Conservation (phyloP, 2,888 invertebrate species). For the Leptinotarsa juncta region DNA sequence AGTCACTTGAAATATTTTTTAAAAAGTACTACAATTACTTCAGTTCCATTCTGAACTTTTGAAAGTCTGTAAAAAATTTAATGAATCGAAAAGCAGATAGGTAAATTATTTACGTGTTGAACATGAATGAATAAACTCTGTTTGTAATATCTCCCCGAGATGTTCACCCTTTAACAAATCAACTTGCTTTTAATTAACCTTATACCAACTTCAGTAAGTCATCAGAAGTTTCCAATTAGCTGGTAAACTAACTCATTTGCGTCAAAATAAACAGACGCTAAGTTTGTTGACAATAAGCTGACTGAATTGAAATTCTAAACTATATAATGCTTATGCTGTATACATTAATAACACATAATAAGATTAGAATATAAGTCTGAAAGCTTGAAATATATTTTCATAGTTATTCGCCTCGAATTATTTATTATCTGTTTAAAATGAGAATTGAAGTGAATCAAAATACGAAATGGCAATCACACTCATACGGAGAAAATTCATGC, state of each 20-base stretch:
- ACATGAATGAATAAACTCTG: too few species aligned
- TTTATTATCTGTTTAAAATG: too few species aligned
- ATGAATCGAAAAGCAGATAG: too few species aligned
- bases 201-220: slow-evolving; percentile 35
- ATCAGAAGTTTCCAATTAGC: slow-evolving; percentile 41
- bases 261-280: slow-evolving; percentile 36
- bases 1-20: too few species aligned
- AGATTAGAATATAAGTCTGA: neutral
- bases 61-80: too few species aligned
- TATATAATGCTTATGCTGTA: neutral
- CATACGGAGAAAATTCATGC: too few species aligned
- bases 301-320: slow-evolving; percentile 26
- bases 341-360: neutral
- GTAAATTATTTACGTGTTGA: too few species aligned
- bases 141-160: too few species aligned
- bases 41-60: too few species aligned
- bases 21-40: too few species aligned
- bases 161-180: slow-evolving; percentile 25
- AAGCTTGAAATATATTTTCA: neutral
- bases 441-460: too few species aligned
- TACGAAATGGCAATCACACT: too few species aligned
- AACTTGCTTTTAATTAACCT: slow-evolving; percentile 35
- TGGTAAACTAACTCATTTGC: slow-evolving; percentile 32
- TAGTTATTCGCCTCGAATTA: neutral
- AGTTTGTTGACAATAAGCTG: slow-evolving; percentile 33